Base-by-base conservation (phyloP, 2,113 vertebrate genomes). In the Danio rerio region DNA sequence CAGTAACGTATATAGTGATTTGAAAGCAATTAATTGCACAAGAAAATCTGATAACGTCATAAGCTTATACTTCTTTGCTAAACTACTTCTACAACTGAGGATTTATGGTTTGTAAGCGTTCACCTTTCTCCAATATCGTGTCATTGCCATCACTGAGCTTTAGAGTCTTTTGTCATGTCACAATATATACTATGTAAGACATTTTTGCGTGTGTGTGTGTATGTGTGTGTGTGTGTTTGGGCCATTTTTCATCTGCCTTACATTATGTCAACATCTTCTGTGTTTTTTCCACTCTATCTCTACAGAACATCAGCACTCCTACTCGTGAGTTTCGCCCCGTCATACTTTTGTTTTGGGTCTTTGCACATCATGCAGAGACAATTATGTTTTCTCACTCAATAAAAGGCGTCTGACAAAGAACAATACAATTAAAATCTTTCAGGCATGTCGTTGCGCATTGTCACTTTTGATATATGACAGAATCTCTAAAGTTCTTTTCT, bases 191-290 rank as follows among this genome's bases (percentile, higher is more conserved):
- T 31, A 31, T 31, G 31, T 13, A 47, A 65, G 55, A 49, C 31
- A 5, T 4, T 40, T 43, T 9, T 18, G 31, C 1, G 31, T 31
- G 31, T 31, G 31, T 15, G 16, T 45, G 80, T 63, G n/a, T n/a
- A n/a, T n/a, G n/a, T 18, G 31, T 2, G 31, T 31, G 31, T 31
- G 31, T 15, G 16, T 45, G 80, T 63, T 52, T 20, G 40, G 40
- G 47, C 84, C 88, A 91, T 91, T 73, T 87, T 87, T 89, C 82
- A 89, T 89, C 82, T 78, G 82, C 66, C 85, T 85, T 49, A 80
- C 88, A 75, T 82, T 84, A 84, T 82, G 84, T 86, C 83, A 71
- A 75, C 50, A 49, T 49, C 65, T 75, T 87, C 63, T 66, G 81
- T 86, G 62, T 75, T 10, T 61, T n/a, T 45, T 74, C 78, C 82